Percentiles rank a stretch among this genome's conserved stretches.
phyloP scores from a whole-genome alignment of 2,888 invertebrate species.

The Caradrina kadenii region DNA sequence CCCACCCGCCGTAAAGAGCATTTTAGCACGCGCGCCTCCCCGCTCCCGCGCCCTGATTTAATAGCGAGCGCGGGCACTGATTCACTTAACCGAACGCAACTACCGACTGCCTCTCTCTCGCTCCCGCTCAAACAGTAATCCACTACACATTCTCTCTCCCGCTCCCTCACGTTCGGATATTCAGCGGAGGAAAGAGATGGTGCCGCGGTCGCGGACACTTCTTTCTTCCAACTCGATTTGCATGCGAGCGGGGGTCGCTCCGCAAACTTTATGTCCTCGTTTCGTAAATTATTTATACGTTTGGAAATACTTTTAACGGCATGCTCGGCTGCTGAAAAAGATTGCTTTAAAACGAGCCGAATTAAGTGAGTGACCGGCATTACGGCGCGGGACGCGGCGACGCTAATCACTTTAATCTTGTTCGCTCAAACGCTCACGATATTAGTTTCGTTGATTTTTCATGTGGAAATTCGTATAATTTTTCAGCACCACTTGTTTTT shows the following conservation, averaged over 20 bases:
- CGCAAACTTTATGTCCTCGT: slow-evolving; percentile 90
- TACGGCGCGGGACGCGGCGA: slow-evolving; percentile 76
- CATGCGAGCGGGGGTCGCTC: slow-evolving; percentile 88
- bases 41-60: slow-evolving; percentile 89
- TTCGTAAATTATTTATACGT: slow-evolving; percentile 90
- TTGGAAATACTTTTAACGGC: slow-evolving; percentile 89
- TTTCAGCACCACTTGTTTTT: slow-evolving; percentile 3
- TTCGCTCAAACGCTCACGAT: slow-evolving; percentile 66
- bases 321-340: slow-evolving; percentile 84
- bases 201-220: slow-evolving; percentile 83
- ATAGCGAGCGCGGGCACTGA: slow-evolving; percentile 90
- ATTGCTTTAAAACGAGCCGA: slow-evolving; percentile 84
- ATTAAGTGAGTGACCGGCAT: slow-evolving; percentile 85
- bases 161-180: slow-evolving; percentile 65
- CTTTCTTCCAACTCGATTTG: slow-evolving; percentile 89
- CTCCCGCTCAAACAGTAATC: slow-evolving; percentile 72
- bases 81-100: slow-evolving; percentile 90
- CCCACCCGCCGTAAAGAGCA: slow-evolving; percentile 89
- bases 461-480: slow-evolving; percentile 16
- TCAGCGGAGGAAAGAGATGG: slow-evolving; percentile 80
- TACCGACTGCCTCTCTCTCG: slow-evolving; percentile 83
- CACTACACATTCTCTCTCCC: slow-evolving; percentile 67
- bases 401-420: slow-evolving; percentile 75
- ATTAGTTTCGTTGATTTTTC: slow-evolving; percentile 62
- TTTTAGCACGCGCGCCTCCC: slow-evolving; percentile 87